Conservation (phyloP, 1,140 invertebrate genomes). For the Chironomus tepperi region DNA sequence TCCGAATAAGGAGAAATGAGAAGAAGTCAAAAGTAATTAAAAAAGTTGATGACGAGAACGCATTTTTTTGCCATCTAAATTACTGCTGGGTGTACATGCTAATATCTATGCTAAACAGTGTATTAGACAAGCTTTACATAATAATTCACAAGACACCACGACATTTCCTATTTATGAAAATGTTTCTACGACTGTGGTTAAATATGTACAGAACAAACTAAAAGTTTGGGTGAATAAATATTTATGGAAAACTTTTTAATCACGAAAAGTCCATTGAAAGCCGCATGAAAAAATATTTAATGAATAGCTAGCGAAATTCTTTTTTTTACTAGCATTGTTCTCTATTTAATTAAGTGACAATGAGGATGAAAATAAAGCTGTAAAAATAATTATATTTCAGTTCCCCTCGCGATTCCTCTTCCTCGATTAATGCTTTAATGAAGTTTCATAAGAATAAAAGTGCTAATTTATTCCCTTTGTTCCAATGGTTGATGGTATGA, state of each 20-base stretch:
- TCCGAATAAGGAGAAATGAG: too few relatives aligned
- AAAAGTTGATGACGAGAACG: too few relatives aligned
- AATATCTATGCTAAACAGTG: too few relatives aligned
- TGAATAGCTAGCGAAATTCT: neutral
- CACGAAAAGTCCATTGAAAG: neutral
- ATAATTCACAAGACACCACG: too few relatives aligned
- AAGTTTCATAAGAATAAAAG: neutral
- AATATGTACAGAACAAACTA: neutral
- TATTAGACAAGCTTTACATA: too few relatives aligned
- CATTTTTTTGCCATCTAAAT: too few relatives aligned
- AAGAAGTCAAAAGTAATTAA: too few relatives aligned
- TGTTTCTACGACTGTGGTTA: too few relatives aligned
- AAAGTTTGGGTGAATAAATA: neutral
- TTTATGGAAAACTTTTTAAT: slow-evolving; percentile 5
- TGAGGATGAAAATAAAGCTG: neutral
- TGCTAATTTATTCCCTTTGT: too few relatives aligned
- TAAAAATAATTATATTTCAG: neutral
- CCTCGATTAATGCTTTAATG: neutral
- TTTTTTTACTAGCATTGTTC: neutral
- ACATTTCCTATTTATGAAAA: too few relatives aligned
- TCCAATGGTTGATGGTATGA: too few relatives aligned
- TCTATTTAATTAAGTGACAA: slow-evolving; percentile 14
- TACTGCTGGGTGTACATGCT: too few relatives aligned
- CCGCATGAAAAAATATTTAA: neutral
- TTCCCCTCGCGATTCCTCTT: neutral